Percentiles rank a stretch among this genome's conserved stretches.
phyloP scores from a whole-genome alignment of 2,888 invertebrate species.

The Metopia argyrocephala region DNA sequence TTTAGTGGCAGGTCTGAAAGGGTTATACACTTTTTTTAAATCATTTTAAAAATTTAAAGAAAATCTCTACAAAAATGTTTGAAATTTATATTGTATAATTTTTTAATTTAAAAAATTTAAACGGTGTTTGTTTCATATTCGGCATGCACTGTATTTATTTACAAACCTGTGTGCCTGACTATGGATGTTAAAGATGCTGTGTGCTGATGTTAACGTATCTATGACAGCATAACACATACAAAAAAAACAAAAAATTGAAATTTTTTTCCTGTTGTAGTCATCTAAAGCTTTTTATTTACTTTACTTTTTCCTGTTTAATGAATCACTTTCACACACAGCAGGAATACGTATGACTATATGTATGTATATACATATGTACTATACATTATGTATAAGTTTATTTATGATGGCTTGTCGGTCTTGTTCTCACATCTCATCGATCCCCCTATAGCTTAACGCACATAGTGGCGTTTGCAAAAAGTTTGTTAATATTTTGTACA shows the following conservation, averaged over 20 bases:
- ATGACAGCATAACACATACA: background rate
- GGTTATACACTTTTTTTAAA: no score
- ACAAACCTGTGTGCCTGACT: background rate
- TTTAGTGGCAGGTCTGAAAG: no score
- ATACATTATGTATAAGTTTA: no score
- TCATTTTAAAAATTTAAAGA: no score
- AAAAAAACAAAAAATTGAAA: background rate
- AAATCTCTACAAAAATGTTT: no score
- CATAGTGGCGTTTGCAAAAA: background rate
- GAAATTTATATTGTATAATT: no score
- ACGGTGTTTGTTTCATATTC: no score
- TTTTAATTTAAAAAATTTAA: no score
- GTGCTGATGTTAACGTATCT: no score
- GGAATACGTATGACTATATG: background rate
- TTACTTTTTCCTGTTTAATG: constrained; percentile 34
- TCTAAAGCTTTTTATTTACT: background rate
- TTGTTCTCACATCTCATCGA: background rate
- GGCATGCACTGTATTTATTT: background rate
- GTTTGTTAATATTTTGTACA: constrained; percentile 30
- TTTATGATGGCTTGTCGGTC: constrained; percentile 32
- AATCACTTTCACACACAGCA: constrained; percentile 17
- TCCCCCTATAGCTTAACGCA: constrained; percentile 3
- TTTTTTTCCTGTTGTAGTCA: background rate
- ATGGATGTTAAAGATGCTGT: no score
- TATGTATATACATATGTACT: no score